Evolutionary conservation across 2,888 invertebrate species (phyloP).

Genomic region (Hoplodrina blanda): DNA sequence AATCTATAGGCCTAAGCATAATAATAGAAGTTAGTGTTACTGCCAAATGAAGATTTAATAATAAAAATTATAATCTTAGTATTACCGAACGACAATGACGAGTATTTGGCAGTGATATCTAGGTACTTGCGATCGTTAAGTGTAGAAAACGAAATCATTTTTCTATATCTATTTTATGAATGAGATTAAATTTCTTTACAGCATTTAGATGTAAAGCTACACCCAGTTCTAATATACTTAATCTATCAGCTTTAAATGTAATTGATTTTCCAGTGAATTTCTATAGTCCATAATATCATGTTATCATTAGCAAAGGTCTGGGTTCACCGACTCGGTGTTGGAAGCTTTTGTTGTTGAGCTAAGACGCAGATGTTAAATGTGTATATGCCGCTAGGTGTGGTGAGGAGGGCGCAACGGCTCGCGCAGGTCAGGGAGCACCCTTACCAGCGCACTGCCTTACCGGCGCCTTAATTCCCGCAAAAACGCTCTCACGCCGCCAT

Average conservation of each 20-base stretch:
- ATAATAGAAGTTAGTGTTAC: slow-evolving; percentile 83
- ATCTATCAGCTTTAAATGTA: slow-evolving; percentile 67
- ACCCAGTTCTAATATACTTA: slow-evolving; percentile 52
- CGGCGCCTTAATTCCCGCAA: slow-evolving; percentile 93
- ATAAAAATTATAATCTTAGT: slow-evolving; percentile 73
- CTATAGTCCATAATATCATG: slow-evolving; percentile 46
- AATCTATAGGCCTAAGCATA: slow-evolving; percentile 84
- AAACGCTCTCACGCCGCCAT: slow-evolving; percentile 89
- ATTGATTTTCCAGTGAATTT: slow-evolving; percentile 61
- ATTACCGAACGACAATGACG: slow-evolving; percentile 73
- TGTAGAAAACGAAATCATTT: slow-evolving; percentile 64
- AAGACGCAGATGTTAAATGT: slow-evolving; percentile 84
- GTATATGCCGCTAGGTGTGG: slow-evolving; percentile 94
- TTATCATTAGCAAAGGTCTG: slow-evolving; percentile 63
- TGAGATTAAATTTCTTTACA: slow-evolving; percentile 84
- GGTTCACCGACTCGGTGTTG: slow-evolving; percentile 66
- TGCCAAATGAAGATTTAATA: slow-evolving; percentile 79
- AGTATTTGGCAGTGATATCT: slow-evolving; percentile 82
- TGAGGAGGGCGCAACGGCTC: slow-evolving; percentile 96
- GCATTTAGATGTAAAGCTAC: slow-evolving; percentile 79
- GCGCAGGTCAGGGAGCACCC: slow-evolving; percentile 98
- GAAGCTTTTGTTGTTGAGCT: slow-evolving; percentile 75
- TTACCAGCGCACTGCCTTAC: slow-evolving; percentile 96
- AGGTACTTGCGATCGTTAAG: slow-evolving; percentile 73
- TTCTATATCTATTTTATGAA: slow-evolving; percentile 71